A percentile compares a stretch with the other conserved stretches of the same genome.
phyloP scores from a whole-genome alignment of 2,888 invertebrate species.

The Girardia tigrina region DNA sequence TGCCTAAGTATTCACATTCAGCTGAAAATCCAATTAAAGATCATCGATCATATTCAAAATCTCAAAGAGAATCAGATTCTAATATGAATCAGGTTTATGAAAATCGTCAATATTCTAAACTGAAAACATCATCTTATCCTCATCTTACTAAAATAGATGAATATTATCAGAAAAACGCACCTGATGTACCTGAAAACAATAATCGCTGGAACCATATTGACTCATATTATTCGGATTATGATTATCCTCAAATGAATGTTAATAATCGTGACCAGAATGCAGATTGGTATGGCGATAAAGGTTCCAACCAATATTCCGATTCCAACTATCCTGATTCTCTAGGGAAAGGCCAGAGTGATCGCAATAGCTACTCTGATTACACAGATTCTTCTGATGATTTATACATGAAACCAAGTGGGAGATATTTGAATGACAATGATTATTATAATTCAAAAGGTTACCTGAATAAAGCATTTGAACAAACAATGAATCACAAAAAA shows the following conservation, averaged over 20 bases:
- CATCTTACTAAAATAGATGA: constrained; percentile 5
- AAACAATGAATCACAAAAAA: background rate
- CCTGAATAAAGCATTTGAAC: background rate
- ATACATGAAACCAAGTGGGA: background rate
- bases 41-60: background rate
- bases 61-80: background rate
- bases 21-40: background rate
- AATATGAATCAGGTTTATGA: background rate
- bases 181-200: background rate
- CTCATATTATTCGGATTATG: background rate
- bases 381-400: background rate
- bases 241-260: background rate
- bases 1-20: background rate
- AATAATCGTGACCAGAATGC: background rate
- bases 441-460: background rate
- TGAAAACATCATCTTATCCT: background rate
- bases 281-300: constrained; percentile 13
- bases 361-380: background rate
- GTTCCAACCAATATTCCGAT: background rate
- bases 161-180: background rate
- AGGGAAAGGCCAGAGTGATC: background rate
- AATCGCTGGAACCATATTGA: background rate
- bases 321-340: background rate
- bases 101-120: background rate
- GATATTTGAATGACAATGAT: background rate